phyloP scores from a whole-genome alignment of 2,113 vertebrate genomes.

The Gracilinanus agilis region DNA sequence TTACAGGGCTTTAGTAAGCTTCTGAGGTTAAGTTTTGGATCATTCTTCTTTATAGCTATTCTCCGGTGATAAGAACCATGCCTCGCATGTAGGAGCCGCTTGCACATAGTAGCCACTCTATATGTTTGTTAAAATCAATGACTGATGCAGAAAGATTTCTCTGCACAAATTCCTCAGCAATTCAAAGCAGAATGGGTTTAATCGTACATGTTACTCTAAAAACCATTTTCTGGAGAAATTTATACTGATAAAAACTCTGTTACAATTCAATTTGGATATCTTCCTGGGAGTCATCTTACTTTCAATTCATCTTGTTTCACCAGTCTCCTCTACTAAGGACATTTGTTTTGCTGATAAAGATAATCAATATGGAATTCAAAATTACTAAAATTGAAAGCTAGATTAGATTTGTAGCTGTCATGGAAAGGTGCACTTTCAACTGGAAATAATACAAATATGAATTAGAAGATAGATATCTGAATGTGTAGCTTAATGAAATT shows the following conservation, averaged over 20 bases:
- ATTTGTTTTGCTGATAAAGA: slow-evolving; percentile 47
- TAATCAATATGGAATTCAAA: slow-evolving; percentile 58
- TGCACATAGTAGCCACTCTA: not conserved
- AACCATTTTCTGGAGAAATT: not conserved
- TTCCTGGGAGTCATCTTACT: slow-evolving; percentile 37
- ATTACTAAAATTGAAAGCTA: slow-evolving; percentile 46
- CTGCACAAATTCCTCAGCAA: not conserved
- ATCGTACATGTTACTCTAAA: not conserved
- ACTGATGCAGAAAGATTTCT: not conserved
- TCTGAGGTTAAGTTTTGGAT: not conserved
- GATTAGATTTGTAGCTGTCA: slow-evolving; percentile 26
- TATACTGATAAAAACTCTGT: not conserved
- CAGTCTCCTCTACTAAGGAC: slow-evolving; percentile 26
- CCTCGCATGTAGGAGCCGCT: not conserved
- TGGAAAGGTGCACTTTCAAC: slow-evolving; percentile 26
- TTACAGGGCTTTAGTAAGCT: not conserved
- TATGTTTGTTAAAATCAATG: not conserved
- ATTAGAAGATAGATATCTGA: slow-evolving; percentile 21
- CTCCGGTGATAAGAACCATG: not conserved
- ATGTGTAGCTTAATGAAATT: slow-evolving; percentile 30
- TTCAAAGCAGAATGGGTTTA: not conserved
- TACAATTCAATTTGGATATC: slow-evolving; percentile 43
- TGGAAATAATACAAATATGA: slow-evolving; percentile 41
- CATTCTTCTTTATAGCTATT: not conserved
- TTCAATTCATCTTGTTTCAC: slow-evolving; percentile 31